A percentile compares a stretch with the other conserved stretches of the same genome.
Evolutionary conservation across 2,888 invertebrate species (phyloP).

Genomic region (Epirrhoe tristata): DNA sequence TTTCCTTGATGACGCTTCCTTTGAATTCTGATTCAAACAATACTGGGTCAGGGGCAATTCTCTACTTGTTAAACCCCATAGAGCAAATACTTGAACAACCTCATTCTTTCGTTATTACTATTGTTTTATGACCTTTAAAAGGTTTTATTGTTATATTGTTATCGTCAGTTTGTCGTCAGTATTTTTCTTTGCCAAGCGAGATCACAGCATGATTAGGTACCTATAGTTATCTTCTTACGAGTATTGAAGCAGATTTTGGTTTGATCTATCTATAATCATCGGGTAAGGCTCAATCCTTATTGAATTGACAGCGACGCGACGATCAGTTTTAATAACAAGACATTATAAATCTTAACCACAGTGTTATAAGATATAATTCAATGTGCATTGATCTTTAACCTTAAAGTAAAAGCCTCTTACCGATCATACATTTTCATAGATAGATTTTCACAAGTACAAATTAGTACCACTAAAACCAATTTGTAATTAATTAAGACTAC

Average conservation of each 20-base stretch:
- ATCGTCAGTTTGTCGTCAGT: conserved; percentile 36
- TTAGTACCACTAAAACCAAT: neutral
- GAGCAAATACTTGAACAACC: conserved; percentile 67
- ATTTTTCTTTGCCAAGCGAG: conserved; percentile 7
- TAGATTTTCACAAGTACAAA: neutral
- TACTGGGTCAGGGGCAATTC: conserved; percentile 69
- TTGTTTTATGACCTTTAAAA: conserved; percentile 67
- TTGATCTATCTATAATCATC: neutral
- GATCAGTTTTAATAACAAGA: too few species aligned
- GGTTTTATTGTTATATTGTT: conserved; percentile 53
- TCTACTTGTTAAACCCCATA: conserved; percentile 60
- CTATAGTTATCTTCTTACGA: too few species aligned
- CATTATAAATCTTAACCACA: too few species aligned
- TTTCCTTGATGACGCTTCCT: conserved; percentile 65
- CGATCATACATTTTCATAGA: neutral
- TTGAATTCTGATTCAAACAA: conserved; percentile 59
- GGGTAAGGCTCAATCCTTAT: too few species aligned
- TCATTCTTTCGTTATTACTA: conserved; percentile 66
- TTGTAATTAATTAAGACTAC: too few species aligned
- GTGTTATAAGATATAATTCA: too few species aligned
- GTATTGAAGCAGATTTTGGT: neutral
- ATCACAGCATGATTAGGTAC: neutral
- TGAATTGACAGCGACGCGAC: too few species aligned
- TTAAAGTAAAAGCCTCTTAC: neutral
- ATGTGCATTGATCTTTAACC: too few species aligned